These are phyloP conservation scores for Brachionus paranguensis DNA, from an alignment of 1,140 invertebrate genomes.

Conservation along the genomic window DNA sequence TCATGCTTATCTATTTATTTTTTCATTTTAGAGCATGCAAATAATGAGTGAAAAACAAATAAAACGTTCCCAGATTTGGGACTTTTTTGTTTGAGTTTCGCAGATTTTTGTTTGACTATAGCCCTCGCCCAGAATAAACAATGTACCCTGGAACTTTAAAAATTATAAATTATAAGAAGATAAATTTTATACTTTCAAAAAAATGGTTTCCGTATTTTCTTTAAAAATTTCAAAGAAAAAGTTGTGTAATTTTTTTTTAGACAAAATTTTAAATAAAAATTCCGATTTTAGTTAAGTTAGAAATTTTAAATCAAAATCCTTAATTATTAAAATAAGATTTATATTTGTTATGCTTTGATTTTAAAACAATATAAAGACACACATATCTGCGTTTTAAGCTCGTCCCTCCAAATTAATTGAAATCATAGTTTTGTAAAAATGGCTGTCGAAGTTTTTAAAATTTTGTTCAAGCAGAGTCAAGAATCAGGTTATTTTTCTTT, in stretches of 20 bases:
- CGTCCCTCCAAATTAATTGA: not conserved
- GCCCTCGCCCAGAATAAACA: no score
- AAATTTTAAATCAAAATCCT: not conserved
- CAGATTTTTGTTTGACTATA: no score
- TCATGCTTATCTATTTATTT: no score
- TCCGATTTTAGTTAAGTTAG: not conserved
- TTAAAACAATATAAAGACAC: not conserved
- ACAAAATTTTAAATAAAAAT: not conserved
- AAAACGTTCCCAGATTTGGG: no score
- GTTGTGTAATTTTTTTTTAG: not conserved
- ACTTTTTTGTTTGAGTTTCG: no score
- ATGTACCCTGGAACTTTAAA: no score
- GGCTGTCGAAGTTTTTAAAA: not conserved
- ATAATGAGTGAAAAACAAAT: no score
- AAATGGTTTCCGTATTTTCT: not conserved
- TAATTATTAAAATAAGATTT: not conserved
- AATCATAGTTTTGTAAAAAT: not conserved
- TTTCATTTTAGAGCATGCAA: no score
- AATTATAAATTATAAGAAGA: no score
- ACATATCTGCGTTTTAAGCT: not conserved
- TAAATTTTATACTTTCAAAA: not conserved
- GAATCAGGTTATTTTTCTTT: not conserved
- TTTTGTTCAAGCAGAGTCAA: not conserved
- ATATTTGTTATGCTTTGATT: not conserved
- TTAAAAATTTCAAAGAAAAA: not conserved